phyloP scores from a whole-genome alignment of 2,888 invertebrate species.

The Palloptera scutellata region DNA sequence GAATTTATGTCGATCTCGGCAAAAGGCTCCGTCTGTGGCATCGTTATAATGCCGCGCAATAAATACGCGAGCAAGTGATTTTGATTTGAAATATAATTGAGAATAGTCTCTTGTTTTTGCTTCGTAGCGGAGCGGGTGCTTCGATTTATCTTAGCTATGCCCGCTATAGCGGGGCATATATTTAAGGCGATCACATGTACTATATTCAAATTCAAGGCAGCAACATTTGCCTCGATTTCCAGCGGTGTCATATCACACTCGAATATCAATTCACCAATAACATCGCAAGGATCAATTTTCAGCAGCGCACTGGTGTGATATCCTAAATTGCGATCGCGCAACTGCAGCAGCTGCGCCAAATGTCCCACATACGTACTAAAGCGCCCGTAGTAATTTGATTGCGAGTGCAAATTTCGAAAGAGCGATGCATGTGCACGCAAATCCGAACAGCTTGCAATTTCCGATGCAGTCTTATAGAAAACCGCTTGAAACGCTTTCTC shows the following conservation, averaged over 20 bases:
- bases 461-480: slow-evolving; percentile 45
- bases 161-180: slow-evolving; percentile 70
- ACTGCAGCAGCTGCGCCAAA: slow-evolving; percentile 59
- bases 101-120: slow-evolving; percentile 54
- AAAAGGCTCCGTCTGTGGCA: slow-evolving; percentile 14
- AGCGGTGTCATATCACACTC: slow-evolving; percentile 73
- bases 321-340: slow-evolving; percentile 54
- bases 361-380: slow-evolving; percentile 58
- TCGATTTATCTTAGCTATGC: slow-evolving; percentile 15
- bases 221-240: slow-evolving; percentile 74
- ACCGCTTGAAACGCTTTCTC: slow-evolving; percentile 51
- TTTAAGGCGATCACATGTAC: slow-evolving; percentile 77
- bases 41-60: slow-evolving; percentile 49
- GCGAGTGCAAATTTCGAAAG: slow-evolving; percentile 57
- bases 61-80: slow-evolving; percentile 56
- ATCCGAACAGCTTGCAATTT: slow-evolving; percentile 49
- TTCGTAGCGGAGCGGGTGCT: slow-evolving; percentile 35
- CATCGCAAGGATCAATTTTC: slow-evolving; percentile 66
- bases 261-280: slow-evolving; percentile 75
- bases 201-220: slow-evolving; percentile 75
- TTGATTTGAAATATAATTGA: slow-evolving; percentile 57
- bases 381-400: slow-evolving; percentile 57
- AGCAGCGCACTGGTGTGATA: slow-evolving; percentile 53
- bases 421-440: slow-evolving; percentile 53
- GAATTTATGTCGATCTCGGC: slow-evolving; percentile 41